Evolutionary conservation across 2,113 vertebrate species (phyloP).

Genomic region (Mixornis gularis): DNA sequence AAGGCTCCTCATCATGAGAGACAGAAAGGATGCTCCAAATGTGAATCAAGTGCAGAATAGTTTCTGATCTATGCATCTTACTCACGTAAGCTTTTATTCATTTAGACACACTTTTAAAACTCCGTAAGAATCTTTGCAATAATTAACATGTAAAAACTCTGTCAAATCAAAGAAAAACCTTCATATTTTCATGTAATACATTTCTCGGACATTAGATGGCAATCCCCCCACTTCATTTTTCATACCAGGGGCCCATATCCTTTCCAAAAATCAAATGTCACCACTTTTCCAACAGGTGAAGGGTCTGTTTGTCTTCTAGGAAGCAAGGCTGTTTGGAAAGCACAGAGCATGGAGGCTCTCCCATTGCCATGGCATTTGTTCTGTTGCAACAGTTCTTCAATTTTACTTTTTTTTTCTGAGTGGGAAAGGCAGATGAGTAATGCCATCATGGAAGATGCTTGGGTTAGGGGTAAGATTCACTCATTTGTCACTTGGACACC

Average conservation of each 20-base stretch:
- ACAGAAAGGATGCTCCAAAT: background rate
- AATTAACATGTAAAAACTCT: slow-evolving; percentile 18
- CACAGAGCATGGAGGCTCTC: background rate
- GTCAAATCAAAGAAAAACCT: slow-evolving; percentile 37
- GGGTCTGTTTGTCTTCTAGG: background rate
- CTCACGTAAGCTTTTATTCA: background rate
- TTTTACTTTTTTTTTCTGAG: background rate
- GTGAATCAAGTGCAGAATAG: background rate
- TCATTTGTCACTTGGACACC: background rate
- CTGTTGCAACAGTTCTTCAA: background rate
- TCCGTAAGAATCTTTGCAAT: background rate
- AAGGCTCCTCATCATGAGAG: background rate
- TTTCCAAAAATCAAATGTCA: slow-evolving; percentile 5
- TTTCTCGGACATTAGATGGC: slow-evolving; percentile 64
- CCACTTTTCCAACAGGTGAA: background rate
- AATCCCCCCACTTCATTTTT: slow-evolving; percentile 62
- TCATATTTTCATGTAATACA: slow-evolving; percentile 64
- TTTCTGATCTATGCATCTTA: slow-evolving; percentile 1
- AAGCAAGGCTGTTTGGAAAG: background rate
- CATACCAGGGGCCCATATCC: background rate
- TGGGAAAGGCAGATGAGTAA: background rate
- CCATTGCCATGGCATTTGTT: background rate
- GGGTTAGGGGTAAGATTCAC: background rate
- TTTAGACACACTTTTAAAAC: slow-evolving; percentile 16
- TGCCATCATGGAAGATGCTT: background rate